phyloP scores from a whole-genome alignment of 2,888 invertebrate genomes.

The Hypomecis punctinalis region DNA sequence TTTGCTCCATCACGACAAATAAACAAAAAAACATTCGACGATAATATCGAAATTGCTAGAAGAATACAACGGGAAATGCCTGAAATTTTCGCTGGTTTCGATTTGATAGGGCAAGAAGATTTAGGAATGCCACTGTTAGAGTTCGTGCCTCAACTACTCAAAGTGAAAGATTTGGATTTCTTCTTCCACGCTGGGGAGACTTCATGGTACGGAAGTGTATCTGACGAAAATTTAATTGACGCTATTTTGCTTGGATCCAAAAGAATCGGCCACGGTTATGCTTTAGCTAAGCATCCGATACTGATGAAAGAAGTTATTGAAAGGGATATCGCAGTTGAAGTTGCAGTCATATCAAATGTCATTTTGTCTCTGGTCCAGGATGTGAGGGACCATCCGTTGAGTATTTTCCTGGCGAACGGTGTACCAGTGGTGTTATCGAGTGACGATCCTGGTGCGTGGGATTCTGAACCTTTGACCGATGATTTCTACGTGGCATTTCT shows the following conservation, averaged over 20 bases:
- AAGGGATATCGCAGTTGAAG: constrained; percentile 89
- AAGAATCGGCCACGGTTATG: constrained; percentile 92
- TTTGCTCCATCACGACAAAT: constrained; percentile 86
- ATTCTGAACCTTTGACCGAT: constrained; percentile 88
- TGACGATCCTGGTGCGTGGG: constrained; percentile 93
- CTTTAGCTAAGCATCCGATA: constrained; percentile 89
- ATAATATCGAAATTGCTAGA: constrained; percentile 72
- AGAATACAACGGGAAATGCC: constrained; percentile 83
- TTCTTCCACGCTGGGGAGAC: constrained; percentile 95
- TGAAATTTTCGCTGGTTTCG: constrained; percentile 90
- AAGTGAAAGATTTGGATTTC: constrained; percentile 83
- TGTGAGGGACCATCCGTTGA: constrained; percentile 90
- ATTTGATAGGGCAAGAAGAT: constrained; percentile 93
- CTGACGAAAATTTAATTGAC: constrained; percentile 91
- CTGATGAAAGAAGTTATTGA: constrained; percentile 84
- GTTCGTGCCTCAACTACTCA: constrained; percentile 84
- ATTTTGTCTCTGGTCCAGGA: constrained; percentile 88
- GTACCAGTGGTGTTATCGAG: constrained; percentile 91
- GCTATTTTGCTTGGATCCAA: constrained; percentile 90
- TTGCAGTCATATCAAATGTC: constrained; percentile 92
- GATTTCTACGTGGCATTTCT: constrained; percentile 93
- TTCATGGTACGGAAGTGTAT: constrained; percentile 87
- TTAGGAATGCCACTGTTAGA: constrained; percentile 86
- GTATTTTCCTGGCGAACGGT: constrained; percentile 86
- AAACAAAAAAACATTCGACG: constrained; percentile 61